Evolutionary conservation across 2,797 vertebrate species (phyloP).

Genomic region (Psittacula echo): DNA sequence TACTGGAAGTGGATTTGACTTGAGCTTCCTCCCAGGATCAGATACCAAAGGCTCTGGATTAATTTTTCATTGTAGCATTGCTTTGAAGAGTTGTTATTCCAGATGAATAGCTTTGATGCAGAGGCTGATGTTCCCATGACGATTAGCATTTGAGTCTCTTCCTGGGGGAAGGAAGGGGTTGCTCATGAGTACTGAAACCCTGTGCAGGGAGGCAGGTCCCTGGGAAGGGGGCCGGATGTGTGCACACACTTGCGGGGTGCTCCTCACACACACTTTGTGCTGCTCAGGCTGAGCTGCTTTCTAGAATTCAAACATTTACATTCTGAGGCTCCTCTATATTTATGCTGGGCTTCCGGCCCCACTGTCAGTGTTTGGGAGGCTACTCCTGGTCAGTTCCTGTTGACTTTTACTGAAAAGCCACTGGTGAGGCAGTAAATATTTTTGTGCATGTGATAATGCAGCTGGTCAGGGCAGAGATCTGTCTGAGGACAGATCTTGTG

Average conservation of each 20-base stretch:
- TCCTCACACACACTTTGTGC: not conserved
- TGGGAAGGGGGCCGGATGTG: not conserved
- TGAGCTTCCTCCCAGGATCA: not conserved
- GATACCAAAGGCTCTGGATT: not conserved
- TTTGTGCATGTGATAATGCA: conserved; percentile 37
- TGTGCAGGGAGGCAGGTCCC: not conserved
- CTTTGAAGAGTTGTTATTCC: conserved; percentile 33
- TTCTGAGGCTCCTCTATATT: conserved; percentile 61
- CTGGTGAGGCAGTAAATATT: conserved; percentile 44
- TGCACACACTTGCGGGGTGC: not conserved
- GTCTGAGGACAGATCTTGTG: not conserved
- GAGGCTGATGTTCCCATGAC: not conserved
- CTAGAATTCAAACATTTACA: conserved; percentile 59
- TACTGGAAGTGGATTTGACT: not conserved
- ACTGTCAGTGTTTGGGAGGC: conserved; percentile 60
- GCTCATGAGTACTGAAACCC: not conserved
- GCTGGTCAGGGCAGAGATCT: conserved; percentile 4
- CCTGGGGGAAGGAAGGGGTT: not conserved
- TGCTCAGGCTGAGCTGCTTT: not conserved
- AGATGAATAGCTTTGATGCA: conserved; percentile 10
- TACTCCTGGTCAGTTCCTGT: conserved; percentile 58
- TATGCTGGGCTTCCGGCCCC: conserved; percentile 33
- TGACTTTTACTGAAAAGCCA: conserved; percentile 56
- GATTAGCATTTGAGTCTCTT: not conserved
- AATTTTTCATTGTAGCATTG: not conserved